Evolutionary conservation across 2,797 vertebrate genomes (phyloP), one percentile per base, ranked within the genome.

Genomic region (Crocidura indochinensis): DNA sequence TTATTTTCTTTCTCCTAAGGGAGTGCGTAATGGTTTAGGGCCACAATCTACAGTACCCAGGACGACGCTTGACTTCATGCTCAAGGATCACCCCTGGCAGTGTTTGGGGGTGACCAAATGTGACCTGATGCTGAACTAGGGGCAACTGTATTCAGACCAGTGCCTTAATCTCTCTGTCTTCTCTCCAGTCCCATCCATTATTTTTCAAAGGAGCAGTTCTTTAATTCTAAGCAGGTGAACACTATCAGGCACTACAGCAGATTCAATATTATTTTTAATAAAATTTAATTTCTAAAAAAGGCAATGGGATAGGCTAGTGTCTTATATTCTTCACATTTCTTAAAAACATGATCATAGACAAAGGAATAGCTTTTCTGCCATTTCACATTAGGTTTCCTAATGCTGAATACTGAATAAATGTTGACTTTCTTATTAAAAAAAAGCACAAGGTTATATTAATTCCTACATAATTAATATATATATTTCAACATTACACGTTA

Each of bases 271-370:
- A n/a, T 20, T 73, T 62, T 27, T 87, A 46, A 46, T 44, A 27
- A 19, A 60, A 22, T 64, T 29, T 84, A 74, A 31, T 85, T 91
- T 71, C 29, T 60, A 53, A 31, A 85, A 68, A 60, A 77, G 47
- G 65, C n/a, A 79, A 0, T 20, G 26, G 44, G 1, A 56, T 91
- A 46, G 56, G 6, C 56, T 20, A 60, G 56, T 69, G 8, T 38
- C n/a, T 72, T 72, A 24, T n/a, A 67, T 20, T 49, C 2, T 47
- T 80, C 24, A 7, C 44, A 47, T 75, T 15, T 86, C 64, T 91
- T 92, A 72, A 77, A 56, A 84, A 47, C 10, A 60, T 24, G 7
- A 74, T 17, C n/a, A n/a, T 14, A 84, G 19, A 86, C 47, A 90
- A 71, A 69, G n/a, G 60, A 90, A 77, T 67, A 84, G 44, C 51